phyloP scores from a whole-genome alignment of 92 coral and sea anemone genomes.

The Chrysogorgia sp. region DNA sequence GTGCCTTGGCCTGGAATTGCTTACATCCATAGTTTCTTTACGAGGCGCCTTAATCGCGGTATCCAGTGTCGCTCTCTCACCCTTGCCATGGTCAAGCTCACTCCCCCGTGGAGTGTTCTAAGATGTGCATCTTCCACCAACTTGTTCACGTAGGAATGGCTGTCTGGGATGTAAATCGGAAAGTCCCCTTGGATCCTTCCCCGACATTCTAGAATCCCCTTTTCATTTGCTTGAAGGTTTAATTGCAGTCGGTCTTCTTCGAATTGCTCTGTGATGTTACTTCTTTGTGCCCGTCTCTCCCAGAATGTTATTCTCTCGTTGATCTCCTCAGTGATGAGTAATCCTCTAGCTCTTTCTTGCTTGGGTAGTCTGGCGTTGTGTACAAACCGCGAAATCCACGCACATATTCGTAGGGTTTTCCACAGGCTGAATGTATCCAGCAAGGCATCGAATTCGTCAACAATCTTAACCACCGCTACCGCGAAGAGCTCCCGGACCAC shows the following conservation, averaged over 20 bases:
- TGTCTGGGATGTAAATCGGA: conserved; percentile 47
- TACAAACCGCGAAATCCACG: conserved; percentile 39
- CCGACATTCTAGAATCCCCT: conserved; percentile 5
- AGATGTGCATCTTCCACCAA: background rate
- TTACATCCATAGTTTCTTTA: background rate
- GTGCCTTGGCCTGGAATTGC: no score
- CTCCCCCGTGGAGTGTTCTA: conserved; percentile 42
- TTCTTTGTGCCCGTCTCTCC: conserved; percentile 5
- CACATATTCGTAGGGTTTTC: conserved; percentile 16
- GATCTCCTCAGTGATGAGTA: conserved; percentile 25
- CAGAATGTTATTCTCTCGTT: conserved; percentile 1
- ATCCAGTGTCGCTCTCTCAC: conserved; percentile 34
- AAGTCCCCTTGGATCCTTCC: conserved; percentile 45
- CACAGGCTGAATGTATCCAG: background rate
- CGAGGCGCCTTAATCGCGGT: conserved; percentile 38
- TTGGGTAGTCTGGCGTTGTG: conserved; percentile 37
- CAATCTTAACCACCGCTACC: background rate
- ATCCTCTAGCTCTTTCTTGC: conserved; percentile 19
- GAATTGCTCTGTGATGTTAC: background rate
- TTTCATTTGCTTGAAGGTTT: background rate
- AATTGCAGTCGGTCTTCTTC: background rate
- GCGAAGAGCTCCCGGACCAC: background rate
- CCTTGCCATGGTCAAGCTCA: conserved; percentile 24
- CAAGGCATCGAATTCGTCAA: background rate
- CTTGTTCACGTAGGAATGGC: conserved; percentile 16